These are phyloP conservation scores for Indicator maculatus DNA, from an alignment of 2,113 vertebrate species.

Conservation along the genomic window DNA sequence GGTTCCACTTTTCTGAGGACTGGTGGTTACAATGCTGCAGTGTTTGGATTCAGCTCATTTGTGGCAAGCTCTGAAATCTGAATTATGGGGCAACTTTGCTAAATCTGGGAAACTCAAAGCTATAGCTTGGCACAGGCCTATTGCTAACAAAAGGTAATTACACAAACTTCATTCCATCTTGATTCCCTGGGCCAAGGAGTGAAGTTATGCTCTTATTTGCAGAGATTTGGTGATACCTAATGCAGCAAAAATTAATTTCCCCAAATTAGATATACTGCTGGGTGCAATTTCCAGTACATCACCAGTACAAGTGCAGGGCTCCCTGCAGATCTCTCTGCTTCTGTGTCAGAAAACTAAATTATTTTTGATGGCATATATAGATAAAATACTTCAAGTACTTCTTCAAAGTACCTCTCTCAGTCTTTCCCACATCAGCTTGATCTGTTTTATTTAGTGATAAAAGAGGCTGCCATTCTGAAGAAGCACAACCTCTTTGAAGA, in stretches of 20 bases:
- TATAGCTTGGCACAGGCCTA: background rate
- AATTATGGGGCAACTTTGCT: background rate
- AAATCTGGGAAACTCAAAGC: background rate
- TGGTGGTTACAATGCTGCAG: rapidly evolving
- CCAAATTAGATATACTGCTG: background rate
- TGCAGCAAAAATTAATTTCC: background rate
- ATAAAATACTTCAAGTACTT: background rate
- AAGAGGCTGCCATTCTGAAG: constrained; percentile 86
- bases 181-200: background rate
- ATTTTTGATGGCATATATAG: background rate
- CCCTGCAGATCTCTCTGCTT: background rate
- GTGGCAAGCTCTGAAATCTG: background rate
- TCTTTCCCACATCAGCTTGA: background rate
- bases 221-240: background rate
- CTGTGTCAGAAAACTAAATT: background rate
- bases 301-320: background rate
- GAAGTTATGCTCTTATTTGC: background rate
- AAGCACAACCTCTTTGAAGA: constrained; percentile 91
- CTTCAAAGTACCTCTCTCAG: background rate
- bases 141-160: background rate
- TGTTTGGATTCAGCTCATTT: background rate
- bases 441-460: constrained; percentile 82
- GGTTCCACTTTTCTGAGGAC: background rate
- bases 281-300: background rate
- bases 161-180: background rate